A percentile compares a stretch with the other conserved stretches of the same genome.
Conservation (phyloP, 1,140 invertebrate species). For the Drosophila quadrilineata region DNA sequence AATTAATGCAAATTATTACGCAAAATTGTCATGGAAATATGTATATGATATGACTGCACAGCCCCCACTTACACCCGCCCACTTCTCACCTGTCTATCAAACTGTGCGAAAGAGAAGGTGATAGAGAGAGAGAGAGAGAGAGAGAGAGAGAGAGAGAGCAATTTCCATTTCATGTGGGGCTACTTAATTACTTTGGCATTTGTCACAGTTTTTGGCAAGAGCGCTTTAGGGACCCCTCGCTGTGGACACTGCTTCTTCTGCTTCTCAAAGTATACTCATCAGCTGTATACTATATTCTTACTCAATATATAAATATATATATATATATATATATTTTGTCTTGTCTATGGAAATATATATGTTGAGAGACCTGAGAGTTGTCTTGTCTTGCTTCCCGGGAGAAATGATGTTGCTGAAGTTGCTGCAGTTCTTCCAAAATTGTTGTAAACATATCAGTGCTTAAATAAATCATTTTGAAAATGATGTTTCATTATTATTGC, state of each 20-base stretch:
- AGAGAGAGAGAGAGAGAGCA: too few species aligned
- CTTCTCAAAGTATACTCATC: conserved; percentile 13
- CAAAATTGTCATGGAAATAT: conserved; percentile 42
- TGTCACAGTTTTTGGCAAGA: conserved; percentile 32
- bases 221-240: conserved; percentile 14
- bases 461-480: conserved; percentile 58
- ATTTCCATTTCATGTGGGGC: conserved; percentile 10
- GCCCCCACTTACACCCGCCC: background rate
- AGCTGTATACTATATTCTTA: conserved; percentile 6
- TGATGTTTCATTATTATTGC: conserved; percentile 21
- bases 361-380: too few species aligned
- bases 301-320: background rate
- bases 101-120: too few species aligned
- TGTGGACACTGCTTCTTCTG: conserved; percentile 5
- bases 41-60: conserved; percentile 8
- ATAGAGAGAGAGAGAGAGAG: too few species aligned
- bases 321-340: too few species aligned
- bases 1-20: conserved; percentile 53
- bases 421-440: conserved; percentile 9
- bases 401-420: background rate
- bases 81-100: background rate
- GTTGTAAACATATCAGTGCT: conserved; percentile 56
- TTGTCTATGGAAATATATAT: too few species aligned
- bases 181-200: conserved; percentile 54
- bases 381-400: too few species aligned